Conservation (phyloP, 2,888 invertebrate genomes). For the Sarcophaga caerulescens region DNA sequence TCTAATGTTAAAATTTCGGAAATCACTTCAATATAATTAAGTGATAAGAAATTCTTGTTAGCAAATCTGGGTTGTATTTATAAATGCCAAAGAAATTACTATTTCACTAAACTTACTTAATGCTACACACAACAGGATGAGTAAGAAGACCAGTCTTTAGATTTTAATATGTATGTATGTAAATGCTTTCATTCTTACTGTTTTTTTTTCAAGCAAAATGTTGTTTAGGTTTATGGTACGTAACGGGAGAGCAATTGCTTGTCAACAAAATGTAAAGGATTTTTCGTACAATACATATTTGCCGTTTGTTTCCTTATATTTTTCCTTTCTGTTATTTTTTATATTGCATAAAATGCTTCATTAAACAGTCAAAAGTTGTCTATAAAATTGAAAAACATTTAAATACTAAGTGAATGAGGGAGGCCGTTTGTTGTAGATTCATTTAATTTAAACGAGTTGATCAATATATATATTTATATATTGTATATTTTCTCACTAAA, state of each 20-base stretch:
- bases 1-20: too few species aligned
- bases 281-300: slow-evolving; percentile 34
- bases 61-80: too few species aligned
- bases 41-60: too few species aligned
- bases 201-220: slow-evolving; percentile 58
- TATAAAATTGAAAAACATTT: slow-evolving; percentile 39
- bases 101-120: background rate
- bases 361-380: slow-evolving; percentile 53
- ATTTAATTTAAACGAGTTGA: slow-evolving; percentile 9
- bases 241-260: slow-evolving; percentile 63
- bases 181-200: slow-evolving; percentile 36
- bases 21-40: too few species aligned
- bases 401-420: slow-evolving; percentile 14
- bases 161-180: slow-evolving; percentile 60
- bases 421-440: background rate
- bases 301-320: slow-evolving; percentile 33
- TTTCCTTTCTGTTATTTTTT: slow-evolving; percentile 33
- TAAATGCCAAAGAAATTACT: background rate
- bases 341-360: slow-evolving; percentile 62
- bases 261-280: slow-evolving; percentile 62
- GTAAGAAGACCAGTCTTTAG: slow-evolving; percentile 24
- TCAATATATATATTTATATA: background rate
- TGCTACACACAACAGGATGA: background rate
- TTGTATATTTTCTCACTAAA: background rate
- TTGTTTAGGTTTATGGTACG: slow-evolving; percentile 64